phyloP scores from a whole-genome alignment of 2,113 vertebrate species.

The Morone chrysops region DNA sequence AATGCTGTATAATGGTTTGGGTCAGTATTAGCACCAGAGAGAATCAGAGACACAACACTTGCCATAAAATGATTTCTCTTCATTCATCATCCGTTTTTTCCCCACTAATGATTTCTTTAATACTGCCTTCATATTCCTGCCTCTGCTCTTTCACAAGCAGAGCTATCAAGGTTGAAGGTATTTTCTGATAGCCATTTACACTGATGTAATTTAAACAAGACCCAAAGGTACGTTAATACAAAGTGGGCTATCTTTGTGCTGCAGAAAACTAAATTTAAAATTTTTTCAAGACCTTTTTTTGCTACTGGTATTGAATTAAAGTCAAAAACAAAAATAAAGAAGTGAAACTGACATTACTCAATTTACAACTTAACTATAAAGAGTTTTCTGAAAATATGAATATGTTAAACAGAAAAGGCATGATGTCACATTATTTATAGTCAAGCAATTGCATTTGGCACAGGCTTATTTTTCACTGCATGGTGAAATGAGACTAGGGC shows the following conservation, averaged over 20 bases:
- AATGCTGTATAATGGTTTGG: neutral
- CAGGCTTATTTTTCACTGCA: neutral
- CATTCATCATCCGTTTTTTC: neutral
- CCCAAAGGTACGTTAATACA: constrained; percentile 25
- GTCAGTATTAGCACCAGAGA: neutral
- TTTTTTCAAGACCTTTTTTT: constrained; percentile 17
- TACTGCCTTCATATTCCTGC: constrained; percentile 20
- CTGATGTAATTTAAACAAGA: constrained; percentile 52
- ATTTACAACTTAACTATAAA: neutral
- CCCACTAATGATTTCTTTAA: constrained; percentile 21
- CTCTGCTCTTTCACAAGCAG: constrained; percentile 24
- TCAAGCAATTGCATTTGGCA: neutral
- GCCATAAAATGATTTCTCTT: constrained; percentile 16
- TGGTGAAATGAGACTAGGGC: neutral
- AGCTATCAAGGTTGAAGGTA: constrained; percentile 41
- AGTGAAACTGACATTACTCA: constrained; percentile 1
- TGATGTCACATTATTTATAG: neutral
- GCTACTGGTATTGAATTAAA: neutral
- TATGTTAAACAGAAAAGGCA: neutral
- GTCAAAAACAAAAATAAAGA: neutral
- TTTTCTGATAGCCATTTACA: constrained; percentile 46
- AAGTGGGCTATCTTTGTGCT: constrained; percentile 1
- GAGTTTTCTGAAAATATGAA: neutral
- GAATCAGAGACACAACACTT: neutral
- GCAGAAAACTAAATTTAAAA: constrained; percentile 29